A percentile compares a stretch with the other conserved stretches of the same genome.
Conservation (phyloP, 1,140 invertebrate species). For the Zaprionus africanus region DNA sequence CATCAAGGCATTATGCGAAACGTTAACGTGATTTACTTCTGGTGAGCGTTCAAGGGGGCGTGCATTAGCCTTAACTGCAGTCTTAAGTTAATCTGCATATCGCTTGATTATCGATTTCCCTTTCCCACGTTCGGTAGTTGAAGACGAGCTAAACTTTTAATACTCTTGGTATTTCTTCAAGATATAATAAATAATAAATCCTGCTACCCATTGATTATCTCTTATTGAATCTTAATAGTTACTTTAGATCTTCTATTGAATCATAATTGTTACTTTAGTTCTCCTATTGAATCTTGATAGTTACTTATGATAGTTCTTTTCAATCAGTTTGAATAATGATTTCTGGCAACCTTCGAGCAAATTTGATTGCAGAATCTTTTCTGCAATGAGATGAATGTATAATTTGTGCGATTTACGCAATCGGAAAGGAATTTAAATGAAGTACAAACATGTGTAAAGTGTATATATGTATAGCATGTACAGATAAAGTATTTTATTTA, state of each 20-base stretch:
- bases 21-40: conserved; percentile 53
- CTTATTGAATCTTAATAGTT: not conserved
- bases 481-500: not conserved
- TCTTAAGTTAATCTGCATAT: conserved; percentile 49
- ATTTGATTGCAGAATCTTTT: not conserved
- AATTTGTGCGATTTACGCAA: not conserved
- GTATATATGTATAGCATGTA: not conserved
- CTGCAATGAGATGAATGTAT: not conserved
- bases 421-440: conserved; percentile 3
- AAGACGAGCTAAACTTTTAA: not conserved
- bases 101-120: conserved; percentile 20
- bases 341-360: not conserved
- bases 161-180: not conserved
- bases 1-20: conserved; percentile 38
- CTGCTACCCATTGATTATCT: not conserved
- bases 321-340: not conserved
- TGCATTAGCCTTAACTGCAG: conserved; percentile 36
- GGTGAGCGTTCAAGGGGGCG: conserved; percentile 45
- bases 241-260: not conserved
- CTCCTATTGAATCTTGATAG: not conserved
- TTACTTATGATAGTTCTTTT: not conserved
- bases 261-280: not conserved
- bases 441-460: not conserved
- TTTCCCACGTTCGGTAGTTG: conserved; percentile 33
- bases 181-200: not conserved